A percentile compares a stretch with the other conserved stretches of the same genome.
These are phyloP conservation scores for Phoxinus phoxinus DNA, from an alignment of 2,113 vertebrate genomes.

Conservation along the genomic window DNA sequence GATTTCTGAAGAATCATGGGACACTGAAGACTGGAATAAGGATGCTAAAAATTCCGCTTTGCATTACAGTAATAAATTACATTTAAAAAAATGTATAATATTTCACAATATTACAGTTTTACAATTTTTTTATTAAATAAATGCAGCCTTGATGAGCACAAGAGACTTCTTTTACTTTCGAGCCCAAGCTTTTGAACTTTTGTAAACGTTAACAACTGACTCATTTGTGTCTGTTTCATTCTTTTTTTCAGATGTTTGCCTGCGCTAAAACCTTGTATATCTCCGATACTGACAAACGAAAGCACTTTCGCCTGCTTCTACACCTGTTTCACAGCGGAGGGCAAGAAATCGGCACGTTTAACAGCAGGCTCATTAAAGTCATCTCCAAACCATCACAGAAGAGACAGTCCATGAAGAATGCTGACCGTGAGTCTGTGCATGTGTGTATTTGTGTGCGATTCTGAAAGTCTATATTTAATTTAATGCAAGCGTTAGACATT, in stretches of 20 bases:
- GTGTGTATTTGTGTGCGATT: conserved; percentile 18
- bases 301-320: conserved; percentile 90
- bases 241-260: conserved; percentile 80
- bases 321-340: conserved; percentile 85
- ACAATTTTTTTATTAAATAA: background rate
- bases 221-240: background rate
- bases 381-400: conserved; percentile 98
- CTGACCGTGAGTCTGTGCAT: conserved; percentile 82
- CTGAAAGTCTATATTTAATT: background rate
- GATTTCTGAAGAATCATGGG: background rate
- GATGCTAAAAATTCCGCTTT: background rate
- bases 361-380: conserved; percentile 93
- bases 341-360: conserved; percentile 90
- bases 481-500: background rate
- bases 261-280: conserved; percentile 94
- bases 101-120: background rate
- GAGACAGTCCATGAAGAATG: conserved; percentile 97
- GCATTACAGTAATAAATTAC: background rate
- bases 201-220: background rate
- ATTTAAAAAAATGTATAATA: background rate
- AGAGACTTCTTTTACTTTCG: background rate
- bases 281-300: conserved; percentile 93
- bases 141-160: background rate
- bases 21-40: background rate
- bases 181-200: background rate